phyloP scores from a whole-genome alignment of 2,113 vertebrate species.

The Laticauda laticaudata region DNA sequence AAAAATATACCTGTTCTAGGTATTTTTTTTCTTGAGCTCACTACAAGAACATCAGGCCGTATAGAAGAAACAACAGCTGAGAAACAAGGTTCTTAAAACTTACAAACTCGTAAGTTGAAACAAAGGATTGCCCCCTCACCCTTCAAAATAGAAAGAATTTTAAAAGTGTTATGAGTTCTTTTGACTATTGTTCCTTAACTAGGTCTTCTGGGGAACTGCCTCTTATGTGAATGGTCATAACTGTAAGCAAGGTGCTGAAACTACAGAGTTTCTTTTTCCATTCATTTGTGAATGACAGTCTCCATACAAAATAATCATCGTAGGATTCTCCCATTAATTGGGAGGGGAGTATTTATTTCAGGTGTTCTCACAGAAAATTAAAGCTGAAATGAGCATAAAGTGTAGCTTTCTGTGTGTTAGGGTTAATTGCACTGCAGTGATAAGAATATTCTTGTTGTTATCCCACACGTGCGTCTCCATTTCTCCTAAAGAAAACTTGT shows the following conservation, averaged over 20 bases:
- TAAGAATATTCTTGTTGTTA: conserved; percentile 10
- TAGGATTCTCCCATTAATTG: neutral
- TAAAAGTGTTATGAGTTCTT: neutral
- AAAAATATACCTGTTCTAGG: neutral
- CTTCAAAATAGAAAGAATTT: neutral
- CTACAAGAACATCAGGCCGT: neutral
- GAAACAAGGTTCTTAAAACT: neutral
- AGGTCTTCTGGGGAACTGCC: neutral
- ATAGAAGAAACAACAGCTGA: neutral
- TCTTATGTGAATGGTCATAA: neutral
- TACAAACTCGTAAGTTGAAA: neutral
- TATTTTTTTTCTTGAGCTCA: neutral
- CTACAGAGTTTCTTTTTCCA: neutral
- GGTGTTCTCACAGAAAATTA: neutral
- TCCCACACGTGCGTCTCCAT: conserved; percentile 18
- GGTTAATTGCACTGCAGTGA: conserved; percentile 35
- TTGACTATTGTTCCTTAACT: neutral
- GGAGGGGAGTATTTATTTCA: conserved; percentile 6
- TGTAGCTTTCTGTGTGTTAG: conserved; percentile 19
- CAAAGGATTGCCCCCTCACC: neutral
- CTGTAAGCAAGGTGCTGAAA: neutral
- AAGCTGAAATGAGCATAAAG: conserved; percentile 16
- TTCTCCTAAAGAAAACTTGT: conserved; percentile 34
- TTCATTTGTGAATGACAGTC: neutral
- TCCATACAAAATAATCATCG: neutral